phyloP scores from a whole-genome alignment of 2,113 vertebrate genomes.

The Thomomys bottae region DNA sequence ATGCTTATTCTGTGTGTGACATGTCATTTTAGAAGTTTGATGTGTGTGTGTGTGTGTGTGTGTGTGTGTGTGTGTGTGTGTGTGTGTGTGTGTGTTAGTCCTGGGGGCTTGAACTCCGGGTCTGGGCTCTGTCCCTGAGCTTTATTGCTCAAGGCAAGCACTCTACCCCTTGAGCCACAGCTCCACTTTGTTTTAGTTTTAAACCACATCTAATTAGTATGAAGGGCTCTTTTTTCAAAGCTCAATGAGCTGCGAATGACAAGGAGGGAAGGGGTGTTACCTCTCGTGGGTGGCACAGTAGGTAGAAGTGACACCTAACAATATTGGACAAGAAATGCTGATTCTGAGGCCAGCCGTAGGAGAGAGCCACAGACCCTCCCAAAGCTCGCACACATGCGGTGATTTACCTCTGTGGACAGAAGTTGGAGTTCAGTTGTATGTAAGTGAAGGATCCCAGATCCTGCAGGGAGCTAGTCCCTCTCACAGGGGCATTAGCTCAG shows the following conservation, averaged over 20 bases:
- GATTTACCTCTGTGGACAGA: neutral
- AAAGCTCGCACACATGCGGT: neutral
- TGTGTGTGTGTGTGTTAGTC: too few species aligned
- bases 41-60: neutral
- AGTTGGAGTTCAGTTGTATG: neutral
- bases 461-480: neutral
- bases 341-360: neutral
- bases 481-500: rapidly evolving
- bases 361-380: neutral
- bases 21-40: neutral
- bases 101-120: too few species aligned
- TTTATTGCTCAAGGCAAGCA: too few species aligned
- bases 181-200: neutral
- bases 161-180: too few species aligned
- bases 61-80: too few species aligned
- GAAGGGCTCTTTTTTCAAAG: neutral
- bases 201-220: neutral
- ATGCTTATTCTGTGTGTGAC: neutral
- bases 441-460: neutral
- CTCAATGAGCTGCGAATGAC: neutral
- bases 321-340: neutral
- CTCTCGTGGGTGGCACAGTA: neutral
- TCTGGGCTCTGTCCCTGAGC: too few species aligned
- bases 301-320: neutral
- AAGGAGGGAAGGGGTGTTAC: neutral